These are phyloP conservation scores for Leptinotarsa haldemani DNA, from an alignment of 2,888 invertebrate species.

Conservation along the genomic window DNA sequence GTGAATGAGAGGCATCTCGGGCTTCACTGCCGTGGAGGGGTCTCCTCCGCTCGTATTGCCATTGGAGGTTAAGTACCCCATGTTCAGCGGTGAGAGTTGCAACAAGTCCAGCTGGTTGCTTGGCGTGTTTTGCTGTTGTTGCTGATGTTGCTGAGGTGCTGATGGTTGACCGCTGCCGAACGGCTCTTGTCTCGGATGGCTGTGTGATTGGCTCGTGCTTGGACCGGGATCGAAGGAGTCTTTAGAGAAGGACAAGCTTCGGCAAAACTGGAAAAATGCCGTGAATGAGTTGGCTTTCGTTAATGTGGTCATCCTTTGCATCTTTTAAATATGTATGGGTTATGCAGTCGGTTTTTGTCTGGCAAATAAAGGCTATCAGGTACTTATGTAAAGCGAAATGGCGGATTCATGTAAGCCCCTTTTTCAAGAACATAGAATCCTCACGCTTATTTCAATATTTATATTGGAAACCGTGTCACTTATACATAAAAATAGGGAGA, in stretches of 20 bases:
- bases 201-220: conserved; percentile 32
- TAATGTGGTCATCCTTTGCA: no score
- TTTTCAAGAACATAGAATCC: no score
- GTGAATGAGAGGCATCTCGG: conserved; percentile 71
- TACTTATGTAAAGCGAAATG: no score
- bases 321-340: no score
- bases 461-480: no score
- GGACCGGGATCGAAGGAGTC: conserved; percentile 45
- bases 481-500: no score
- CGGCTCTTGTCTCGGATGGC: conserved; percentile 29
- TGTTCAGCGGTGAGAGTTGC: conserved; percentile 37
- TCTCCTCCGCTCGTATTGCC: conserved; percentile 15
- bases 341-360: no score
- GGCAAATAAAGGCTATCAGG: no score
- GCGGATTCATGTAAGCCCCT: no score
- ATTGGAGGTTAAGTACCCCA: conserved; percentile 32
- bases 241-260: conserved; percentile 61
- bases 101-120: conserved; percentile 37
- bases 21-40: conserved; percentile 61
- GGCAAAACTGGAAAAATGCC: conserved; percentile 57
- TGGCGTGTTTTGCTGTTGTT: conserved; percentile 21
- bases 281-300: no score
- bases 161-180: not conserved
- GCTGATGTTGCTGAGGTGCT: conserved; percentile 25
- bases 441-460: no score